phyloP scores from a whole-genome alignment of 2,797 vertebrate species.

The Amblyopsis hoosieri region DNA sequence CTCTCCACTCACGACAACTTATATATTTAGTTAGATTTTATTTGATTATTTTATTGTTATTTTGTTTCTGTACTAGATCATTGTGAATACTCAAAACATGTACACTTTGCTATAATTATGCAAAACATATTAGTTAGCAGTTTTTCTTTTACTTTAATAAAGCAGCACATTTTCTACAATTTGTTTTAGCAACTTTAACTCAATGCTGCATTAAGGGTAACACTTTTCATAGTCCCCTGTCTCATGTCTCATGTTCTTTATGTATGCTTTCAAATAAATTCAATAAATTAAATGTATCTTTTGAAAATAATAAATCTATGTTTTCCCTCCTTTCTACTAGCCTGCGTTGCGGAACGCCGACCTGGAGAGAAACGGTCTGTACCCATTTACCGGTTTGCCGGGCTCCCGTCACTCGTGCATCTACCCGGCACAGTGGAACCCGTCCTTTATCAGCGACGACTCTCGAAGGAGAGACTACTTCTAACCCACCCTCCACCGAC shows the following conservation, averaged over 20 bases:
- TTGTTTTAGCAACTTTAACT: too few species aligned
- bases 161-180: too few species aligned
- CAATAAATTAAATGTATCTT: too few species aligned
- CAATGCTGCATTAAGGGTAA: too few species aligned
- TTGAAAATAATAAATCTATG: too few species aligned
- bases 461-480: slow-evolving; percentile 96
- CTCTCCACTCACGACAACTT: background rate
- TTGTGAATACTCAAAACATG: too few species aligned
- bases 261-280: too few species aligned
- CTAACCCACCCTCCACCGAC: slow-evolving; percentile 58
- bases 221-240: too few species aligned
- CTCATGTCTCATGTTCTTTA: too few species aligned
- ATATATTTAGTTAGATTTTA: background rate
- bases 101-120: too few species aligned
- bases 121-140: too few species aligned
- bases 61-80: background rate
- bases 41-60: background rate
- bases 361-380: slow-evolving; percentile 92
- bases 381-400: slow-evolving; percentile 91
- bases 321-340: slow-evolving; percentile 60
- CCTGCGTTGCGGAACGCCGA: slow-evolving; percentile 91
- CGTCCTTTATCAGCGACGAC: slow-evolving; percentile 94
- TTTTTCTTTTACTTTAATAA: too few species aligned
- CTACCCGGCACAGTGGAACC: slow-evolving; percentile 96
- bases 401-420: slow-evolving; percentile 97